phyloP scores from a whole-genome alignment of 2,888 invertebrate species.

The Ophion slaviceki region DNA sequence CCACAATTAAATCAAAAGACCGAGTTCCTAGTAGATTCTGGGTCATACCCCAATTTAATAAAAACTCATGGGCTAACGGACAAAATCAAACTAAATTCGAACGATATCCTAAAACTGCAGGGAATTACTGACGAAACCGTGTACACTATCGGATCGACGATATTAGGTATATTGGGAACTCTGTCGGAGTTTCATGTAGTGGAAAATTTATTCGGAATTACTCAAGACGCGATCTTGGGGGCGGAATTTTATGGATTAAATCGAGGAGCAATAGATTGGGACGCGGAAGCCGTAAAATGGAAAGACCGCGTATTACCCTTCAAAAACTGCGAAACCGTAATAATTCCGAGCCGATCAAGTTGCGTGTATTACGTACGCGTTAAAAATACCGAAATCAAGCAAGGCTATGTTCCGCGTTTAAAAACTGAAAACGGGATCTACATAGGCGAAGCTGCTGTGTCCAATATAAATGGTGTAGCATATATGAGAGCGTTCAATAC shows the following conservation, averaged over 20 bases:
- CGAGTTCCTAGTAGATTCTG: slow-evolving; percentile 47
- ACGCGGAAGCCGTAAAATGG: slow-evolving; percentile 10
- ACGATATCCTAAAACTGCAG: slow-evolving; percentile 31
- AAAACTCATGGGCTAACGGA: neutral
- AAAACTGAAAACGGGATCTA: neutral
- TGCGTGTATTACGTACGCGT: slow-evolving; percentile 13
- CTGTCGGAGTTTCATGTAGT: slow-evolving; percentile 34
- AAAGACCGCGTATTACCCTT: slow-evolving; percentile 12
- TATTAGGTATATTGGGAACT: slow-evolving; percentile 24
- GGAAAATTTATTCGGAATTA: slow-evolving; percentile 12
- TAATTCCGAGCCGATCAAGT: slow-evolving; percentile 2
- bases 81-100: neutral
- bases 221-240: slow-evolving; percentile 15
- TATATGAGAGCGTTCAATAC: slow-evolving; percentile 33
- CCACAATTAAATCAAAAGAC: slow-evolving; percentile 14
- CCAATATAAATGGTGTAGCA: slow-evolving; percentile 30
- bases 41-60: slow-evolving; percentile 39
- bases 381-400: neutral
- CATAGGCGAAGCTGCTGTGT: slow-evolving; percentile 33
- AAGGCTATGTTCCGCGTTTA: slow-evolving; percentile 39
- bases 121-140: slow-evolving; percentile 33
- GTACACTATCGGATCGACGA: slow-evolving; percentile 28
- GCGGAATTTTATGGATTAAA: slow-evolving; percentile 29
- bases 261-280: slow-evolving; percentile 28
- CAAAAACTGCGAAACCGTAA: slow-evolving; percentile 17